A percentile compares a stretch with the other conserved stretches of the same genome.
These are phyloP conservation scores for Pica pica DNA, from an alignment of 2,113 vertebrate species.

Conservation along the genomic window DNA sequence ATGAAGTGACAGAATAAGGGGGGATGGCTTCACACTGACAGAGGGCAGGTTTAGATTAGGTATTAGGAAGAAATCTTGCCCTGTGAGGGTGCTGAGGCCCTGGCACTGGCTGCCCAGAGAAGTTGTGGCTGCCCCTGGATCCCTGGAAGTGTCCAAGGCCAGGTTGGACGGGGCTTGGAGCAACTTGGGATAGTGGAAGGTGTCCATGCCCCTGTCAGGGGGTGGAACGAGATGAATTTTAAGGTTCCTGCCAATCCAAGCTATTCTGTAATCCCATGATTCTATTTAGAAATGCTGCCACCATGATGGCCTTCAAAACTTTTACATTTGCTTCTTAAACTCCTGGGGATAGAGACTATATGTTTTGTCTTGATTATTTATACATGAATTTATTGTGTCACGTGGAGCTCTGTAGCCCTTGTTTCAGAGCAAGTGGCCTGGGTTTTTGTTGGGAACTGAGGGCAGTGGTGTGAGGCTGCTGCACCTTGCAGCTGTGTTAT, in stretches of 20 bases:
- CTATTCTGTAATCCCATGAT: background rate
- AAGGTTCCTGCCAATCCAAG: background rate
- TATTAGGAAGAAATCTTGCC: background rate
- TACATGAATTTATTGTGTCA: accelerated
- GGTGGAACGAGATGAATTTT: background rate
- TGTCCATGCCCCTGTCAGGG: background rate
- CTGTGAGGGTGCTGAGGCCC: background rate
- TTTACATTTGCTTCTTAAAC: background rate
- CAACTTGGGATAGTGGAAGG: background rate
- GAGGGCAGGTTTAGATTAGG: background rate
- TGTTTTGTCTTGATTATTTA: background rate
- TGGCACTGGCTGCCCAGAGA: background rate
- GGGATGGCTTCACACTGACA: background rate
- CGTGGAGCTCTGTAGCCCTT: accelerated
- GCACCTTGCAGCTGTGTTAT: accelerated
- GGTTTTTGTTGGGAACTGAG: background rate
- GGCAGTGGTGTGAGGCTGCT: background rate
- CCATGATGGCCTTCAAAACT: background rate
- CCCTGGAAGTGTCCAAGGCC: background rate
- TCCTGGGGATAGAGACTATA: accelerated
- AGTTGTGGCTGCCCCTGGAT: background rate
- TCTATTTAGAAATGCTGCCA: background rate
- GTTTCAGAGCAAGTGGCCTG: accelerated
- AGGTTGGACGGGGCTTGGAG: background rate
- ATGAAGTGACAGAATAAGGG: background rate